phyloP scores from a whole-genome alignment of 2,888 invertebrate genomes.

The Hydrotaea diabolus region DNA sequence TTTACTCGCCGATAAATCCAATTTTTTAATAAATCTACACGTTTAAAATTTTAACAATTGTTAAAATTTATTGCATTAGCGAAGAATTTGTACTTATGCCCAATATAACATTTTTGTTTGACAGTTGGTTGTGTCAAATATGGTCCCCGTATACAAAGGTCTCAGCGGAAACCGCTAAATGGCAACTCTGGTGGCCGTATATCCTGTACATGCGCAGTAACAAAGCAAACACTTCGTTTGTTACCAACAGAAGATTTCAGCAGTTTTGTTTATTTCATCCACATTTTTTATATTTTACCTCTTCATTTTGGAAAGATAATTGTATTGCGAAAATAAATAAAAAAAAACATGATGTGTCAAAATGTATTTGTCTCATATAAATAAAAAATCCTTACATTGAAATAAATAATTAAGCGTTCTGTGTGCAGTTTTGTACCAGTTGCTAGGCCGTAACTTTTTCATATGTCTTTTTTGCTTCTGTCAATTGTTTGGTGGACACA shows the following conservation, averaged over 20 bases:
- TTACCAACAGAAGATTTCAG: not conserved
- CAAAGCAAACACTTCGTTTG: not conserved
- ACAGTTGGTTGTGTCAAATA: not conserved
- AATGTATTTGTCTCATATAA: no score
- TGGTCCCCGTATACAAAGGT: no score
- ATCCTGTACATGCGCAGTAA: constrained; percentile 4
- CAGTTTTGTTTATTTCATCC: not conserved
- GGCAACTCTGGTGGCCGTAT: not conserved
- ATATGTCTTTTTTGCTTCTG: not conserved
- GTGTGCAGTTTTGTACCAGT: constrained; percentile 19
- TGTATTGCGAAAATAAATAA: not conserved
- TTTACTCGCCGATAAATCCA: no score
- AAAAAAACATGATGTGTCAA: not conserved
- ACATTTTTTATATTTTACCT: not conserved
- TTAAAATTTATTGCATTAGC: no score
- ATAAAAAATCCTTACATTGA: no score
- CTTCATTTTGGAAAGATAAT: no score
- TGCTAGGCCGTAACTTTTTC: constrained; percentile 23
- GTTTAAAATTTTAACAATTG: no score
- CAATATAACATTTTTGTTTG: no score
- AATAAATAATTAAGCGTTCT: no score
- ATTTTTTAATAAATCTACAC: no score
- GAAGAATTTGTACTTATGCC: no score
- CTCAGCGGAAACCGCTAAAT: no score
- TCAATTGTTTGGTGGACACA: constrained; percentile 1